Evolutionary conservation across 2,113 vertebrate species (phyloP), one percentile per base, ranked within the genome.

Genomic region (Mormyrus iriodes): DNA sequence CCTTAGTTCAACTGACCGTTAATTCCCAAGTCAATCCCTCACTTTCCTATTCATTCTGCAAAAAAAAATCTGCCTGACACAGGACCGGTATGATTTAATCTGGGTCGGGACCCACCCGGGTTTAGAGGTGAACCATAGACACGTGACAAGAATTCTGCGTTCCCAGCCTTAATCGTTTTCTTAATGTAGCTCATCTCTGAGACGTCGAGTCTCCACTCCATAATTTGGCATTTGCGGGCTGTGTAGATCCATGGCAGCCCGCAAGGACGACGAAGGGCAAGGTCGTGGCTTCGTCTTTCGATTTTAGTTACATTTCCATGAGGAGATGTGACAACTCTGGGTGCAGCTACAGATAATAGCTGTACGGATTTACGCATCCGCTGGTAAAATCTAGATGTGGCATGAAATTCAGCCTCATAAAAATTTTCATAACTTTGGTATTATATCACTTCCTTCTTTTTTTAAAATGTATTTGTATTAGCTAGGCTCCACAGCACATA

Each of bases 71-170:
- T 88, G 46, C 0, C 39, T 46, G 9, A 65, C 0, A n/a, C 42
- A 51, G 88, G 46, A 69, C n/a, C 7, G 48, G 31, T 48, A 49
- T 88, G n/a, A 88, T 88, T 88, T 88, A 79, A n/a, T 35, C 58
- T 52, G 69, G 65, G 88, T 82, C 88, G 9, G 21, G 31, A 51
- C 49, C 69, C 48, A 82, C 61, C 17, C 46, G 48, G n/a, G 44
- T 35, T 88, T 82, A 88, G 88, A 21, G 19, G 69, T 88, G 88
- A 88, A 51, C 73, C 49, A 4, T 82, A 21, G 48, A 39, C 21
- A 88, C 31, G 31, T 88, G 88, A 88, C 69, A 82, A 52, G 44
- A 31, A 76, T 82, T 73, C 27, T 51, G 49, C 2, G 65, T 88
- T 44, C 69, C 69, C 73, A 88, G 69, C 61, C 88, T 52, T 39